phyloP scores from a whole-genome alignment of 1,140 invertebrate species.

The Sitophilus oryzae region DNA sequence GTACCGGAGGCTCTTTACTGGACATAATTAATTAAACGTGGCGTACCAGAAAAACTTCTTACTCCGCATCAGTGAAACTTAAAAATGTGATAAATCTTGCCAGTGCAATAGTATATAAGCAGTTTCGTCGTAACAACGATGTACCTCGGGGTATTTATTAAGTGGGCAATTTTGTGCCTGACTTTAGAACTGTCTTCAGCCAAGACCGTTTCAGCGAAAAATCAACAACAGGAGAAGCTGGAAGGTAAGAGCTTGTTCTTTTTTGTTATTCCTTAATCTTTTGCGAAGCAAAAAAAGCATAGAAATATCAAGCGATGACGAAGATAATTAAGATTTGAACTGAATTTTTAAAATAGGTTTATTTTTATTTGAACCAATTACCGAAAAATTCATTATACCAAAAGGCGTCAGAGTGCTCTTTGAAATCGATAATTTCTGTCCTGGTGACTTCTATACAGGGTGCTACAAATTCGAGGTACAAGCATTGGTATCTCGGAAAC shows the following conservation, averaged over 20 bases:
- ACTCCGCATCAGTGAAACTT: background rate
- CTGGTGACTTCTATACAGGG: too few relatives aligned
- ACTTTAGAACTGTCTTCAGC: slow-evolving; percentile 15
- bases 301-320: slow-evolving; percentile 15
- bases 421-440: too few relatives aligned
- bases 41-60: background rate
- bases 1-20: too few relatives aligned
- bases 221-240: slow-evolving; percentile 16
- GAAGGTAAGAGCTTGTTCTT: slow-evolving; percentile 4
- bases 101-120: background rate
- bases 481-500: too few relatives aligned
- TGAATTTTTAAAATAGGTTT: too few relatives aligned
- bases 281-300: too few relatives aligned
- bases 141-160: slow-evolving; percentile 14
- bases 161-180: slow-evolving; percentile 16
- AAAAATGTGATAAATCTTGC: slow-evolving; percentile 11
- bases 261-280: background rate
- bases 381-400: too few relatives aligned
- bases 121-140: slow-evolving; percentile 2
- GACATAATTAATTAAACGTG: too few relatives aligned
- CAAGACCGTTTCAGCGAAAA: slow-evolving; percentile 12
- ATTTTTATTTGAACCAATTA: too few relatives aligned
- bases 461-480: too few relatives aligned
- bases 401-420: too few relatives aligned
- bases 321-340: too few relatives aligned